A percentile compares a stretch with the other conserved stretches of the same genome.
Conservation (phyloP, 2,888 invertebrate species). For the Helicoverpa assulta region DNA sequence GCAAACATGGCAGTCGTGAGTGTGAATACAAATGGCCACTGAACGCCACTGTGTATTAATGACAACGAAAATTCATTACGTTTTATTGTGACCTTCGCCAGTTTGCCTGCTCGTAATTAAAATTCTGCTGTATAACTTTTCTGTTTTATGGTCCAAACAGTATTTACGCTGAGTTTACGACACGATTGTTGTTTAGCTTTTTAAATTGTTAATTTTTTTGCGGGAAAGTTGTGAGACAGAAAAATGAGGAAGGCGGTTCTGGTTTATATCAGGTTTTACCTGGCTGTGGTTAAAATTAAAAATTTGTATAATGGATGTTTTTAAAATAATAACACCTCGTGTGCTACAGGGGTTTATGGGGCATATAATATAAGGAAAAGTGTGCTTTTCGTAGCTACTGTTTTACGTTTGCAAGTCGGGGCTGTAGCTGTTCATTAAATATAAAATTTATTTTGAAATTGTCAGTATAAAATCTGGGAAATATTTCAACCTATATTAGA, state of each 20-base stretch:
- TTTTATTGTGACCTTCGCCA: slow-evolving; percentile 56
- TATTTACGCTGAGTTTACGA: slow-evolving; percentile 58
- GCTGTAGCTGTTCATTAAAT: too few species aligned
- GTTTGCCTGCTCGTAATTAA: slow-evolving; percentile 60
- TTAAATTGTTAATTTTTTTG: slow-evolving; percentile 60
- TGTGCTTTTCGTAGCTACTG: not conserved
- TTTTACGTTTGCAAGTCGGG: too few species aligned
- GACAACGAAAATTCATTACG: slow-evolving; percentile 58
- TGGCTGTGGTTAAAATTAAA: not conserved
- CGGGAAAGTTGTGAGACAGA: slow-evolving; percentile 39
- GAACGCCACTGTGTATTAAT: slow-evolving; percentile 63
- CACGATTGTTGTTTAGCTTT: slow-evolving; percentile 57
- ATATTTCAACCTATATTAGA: too few species aligned
- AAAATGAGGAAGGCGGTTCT: slow-evolving; percentile 25
- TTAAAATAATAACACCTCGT: not conserved
- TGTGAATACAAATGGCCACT: slow-evolving; percentile 69
- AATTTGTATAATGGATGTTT: not conserved
- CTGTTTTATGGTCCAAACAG: slow-evolving; percentile 54
- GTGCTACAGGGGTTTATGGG: not conserved
- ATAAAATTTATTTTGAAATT: too few species aligned
- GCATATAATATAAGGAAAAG: not conserved
- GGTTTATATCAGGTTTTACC: slow-evolving; percentile 20
- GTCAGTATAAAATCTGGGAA: too few species aligned
- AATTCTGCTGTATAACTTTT: slow-evolving; percentile 61
- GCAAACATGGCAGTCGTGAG: slow-evolving; percentile 73